Evolutionary conservation across 2,888 invertebrate genomes (phyloP), one percentile per base, ranked within the genome.

Genomic region (Masnerella sp.): DNA sequence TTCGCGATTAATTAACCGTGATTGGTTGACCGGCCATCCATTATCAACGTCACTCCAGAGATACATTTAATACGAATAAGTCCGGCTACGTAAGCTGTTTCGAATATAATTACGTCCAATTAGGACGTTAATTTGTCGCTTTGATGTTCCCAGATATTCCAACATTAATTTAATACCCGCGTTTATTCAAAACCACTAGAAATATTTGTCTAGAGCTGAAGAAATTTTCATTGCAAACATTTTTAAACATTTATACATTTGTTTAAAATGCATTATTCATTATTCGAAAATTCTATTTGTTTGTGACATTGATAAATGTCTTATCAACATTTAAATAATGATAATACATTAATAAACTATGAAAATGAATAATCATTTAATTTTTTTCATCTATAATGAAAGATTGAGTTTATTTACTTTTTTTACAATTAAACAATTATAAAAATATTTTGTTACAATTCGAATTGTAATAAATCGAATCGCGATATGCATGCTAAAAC

Each of bases 81-180:
- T 72, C 38, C 59, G 42, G 65, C 43, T 47, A 47, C 59, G 64
- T 72, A 72, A 65, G 71, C 71, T 43, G 71, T 58, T 72, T 72
- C 59, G 59, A 72, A 58, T 64, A 64, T 64, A 71, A 71, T 64
- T 71, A 65, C 47, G 59, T 59, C 30, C 65, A 65, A 65, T 72
- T 64, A 72, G 61, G 72, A 54, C 67, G 58, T 56, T 72, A 64
- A 72, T 67, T 67, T 42, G 72, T 72, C 51, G 67, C 59, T 65
- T 56, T 64, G 72, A 72, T 72, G 61, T 72, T 72, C 49, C 54
- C 20, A 40, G 67, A 67, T 72, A 65, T 59, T 59, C 14, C 28
- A 38, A 36, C 42, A 52, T 71, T 71, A 69, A 69, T 54, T 61
- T 45, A 45, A 58, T 61, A 12, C 43, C 38, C 38, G 20, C 38